Evolutionary conservation across 2,113 vertebrate genomes (phyloP).

Genomic region (Caranx ignobilis): DNA sequence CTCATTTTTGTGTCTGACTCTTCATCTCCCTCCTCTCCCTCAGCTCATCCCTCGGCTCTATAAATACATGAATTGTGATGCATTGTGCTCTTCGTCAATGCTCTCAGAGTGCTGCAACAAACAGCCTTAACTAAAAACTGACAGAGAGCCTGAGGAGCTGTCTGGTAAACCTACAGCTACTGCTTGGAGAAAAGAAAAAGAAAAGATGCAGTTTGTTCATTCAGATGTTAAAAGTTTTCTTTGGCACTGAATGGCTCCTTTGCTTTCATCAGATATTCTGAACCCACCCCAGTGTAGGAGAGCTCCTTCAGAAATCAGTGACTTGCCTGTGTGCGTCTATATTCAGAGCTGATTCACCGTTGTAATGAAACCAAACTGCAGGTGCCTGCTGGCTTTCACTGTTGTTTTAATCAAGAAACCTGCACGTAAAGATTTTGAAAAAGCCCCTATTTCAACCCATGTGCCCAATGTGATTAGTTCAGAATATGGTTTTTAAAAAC

Average conservation of each 20-base stretch:
- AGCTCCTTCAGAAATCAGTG: slow-evolving; percentile 34
- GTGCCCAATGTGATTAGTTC: not conserved
- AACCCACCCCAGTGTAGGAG: not conserved
- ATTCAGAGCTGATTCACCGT: not conserved
- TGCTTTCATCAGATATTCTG: slow-evolving; percentile 20
- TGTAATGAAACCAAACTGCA: slow-evolving; percentile 1
- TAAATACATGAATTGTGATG: slow-evolving; percentile 8
- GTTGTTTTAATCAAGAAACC: slow-evolving; percentile 20
- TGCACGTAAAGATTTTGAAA: slow-evolving; percentile 1
- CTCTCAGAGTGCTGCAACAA: slow-evolving; percentile 3
- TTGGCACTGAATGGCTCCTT: slow-evolving; percentile 13
- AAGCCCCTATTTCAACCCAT: not conserved
- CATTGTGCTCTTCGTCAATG: not conserved
- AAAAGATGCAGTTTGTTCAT: not conserved
- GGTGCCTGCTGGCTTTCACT: not conserved
- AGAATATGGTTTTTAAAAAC: too few relatives aligned
- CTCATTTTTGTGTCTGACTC: not conserved
- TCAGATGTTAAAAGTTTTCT: slow-evolving; percentile 14
- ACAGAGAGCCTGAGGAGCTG: not conserved
- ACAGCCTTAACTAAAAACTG: not conserved
- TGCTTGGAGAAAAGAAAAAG: not conserved
- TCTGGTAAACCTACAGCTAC: not conserved
- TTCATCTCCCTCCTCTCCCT: not conserved
- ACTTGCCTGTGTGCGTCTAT: not conserved
- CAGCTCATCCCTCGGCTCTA: not conserved